Base-by-base conservation (phyloP, 2,113 vertebrate species). In the Chaetodon trifascialis region DNA sequence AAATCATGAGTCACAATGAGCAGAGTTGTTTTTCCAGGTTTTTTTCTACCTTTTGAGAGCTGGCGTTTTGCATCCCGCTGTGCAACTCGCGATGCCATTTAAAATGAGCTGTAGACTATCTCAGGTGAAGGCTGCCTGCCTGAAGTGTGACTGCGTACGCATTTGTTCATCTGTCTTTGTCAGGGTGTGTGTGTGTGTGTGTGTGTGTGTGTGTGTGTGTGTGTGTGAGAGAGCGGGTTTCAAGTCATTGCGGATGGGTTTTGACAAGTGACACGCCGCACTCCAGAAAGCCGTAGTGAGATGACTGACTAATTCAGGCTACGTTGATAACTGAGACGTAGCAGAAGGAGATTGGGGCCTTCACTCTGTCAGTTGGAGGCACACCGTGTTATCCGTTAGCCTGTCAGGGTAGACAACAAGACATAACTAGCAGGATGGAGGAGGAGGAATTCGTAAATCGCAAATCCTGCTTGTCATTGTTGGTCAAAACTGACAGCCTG, bases 261-360 rank as follows among this genome's bases (percentile, higher is more conserved):
- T 84, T 92, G 93, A 93, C 91, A 93, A 90, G 86, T 91, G 91
- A 90, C 86, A 88, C 36, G 59, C 75, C 75, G 80, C 86, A 77
- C 84, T 86, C 67, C 67, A 78, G 73, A 90, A 86, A 90, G 88
- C 87, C 65, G 69, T 34, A 81, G 73, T 40, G 85, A 82, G 80
- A 90, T 82, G 87, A 91, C 85, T 79, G 90, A 88, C 83, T 92
- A 90, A 91, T 86, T 89, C 88, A 82, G 87, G 75, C 73, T 84
- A 78, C 4, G 36, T 16, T 79, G 80, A 86, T 90, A 91, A 92
- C 86, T 62, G 90, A 91, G 89, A 86, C 21, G 46, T 82, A 85
- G 83, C 72, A 71, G 82, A 71, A 69, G 74, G 67, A 91, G 68
- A 89, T 64, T 78, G 54, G n/a, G 89, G 82, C 83, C 72, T 89